Conservation (phyloP, 2,888 invertebrate genomes). For the Drosophila trichaetosa region DNA sequence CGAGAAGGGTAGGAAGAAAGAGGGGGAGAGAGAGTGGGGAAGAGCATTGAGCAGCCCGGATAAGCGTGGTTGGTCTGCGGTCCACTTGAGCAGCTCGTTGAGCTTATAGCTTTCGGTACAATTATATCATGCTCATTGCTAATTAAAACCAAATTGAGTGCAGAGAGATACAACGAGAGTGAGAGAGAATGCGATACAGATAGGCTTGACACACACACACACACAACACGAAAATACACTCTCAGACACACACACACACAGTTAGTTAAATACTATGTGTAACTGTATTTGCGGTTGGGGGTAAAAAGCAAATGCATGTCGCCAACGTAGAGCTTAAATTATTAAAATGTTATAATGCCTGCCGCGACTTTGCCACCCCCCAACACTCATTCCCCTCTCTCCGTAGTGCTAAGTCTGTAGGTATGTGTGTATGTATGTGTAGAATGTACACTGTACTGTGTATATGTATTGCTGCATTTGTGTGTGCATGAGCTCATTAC, state of each 20-base stretch:
- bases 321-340: conserved; percentile 59
- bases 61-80: conserved; percentile 29
- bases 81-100: conserved; percentile 67
- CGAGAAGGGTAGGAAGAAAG: not conserved
- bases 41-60: conserved; percentile 15
- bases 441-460: not conserved
- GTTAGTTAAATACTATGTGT: conserved; percentile 14
- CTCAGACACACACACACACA: not conserved
- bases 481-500: conserved; percentile 58
- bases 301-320: conserved; percentile 67
- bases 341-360: conserved; percentile 68
- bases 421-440: conserved; percentile 1
- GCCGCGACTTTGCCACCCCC: conserved; percentile 36
- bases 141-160: conserved; percentile 80
- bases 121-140: conserved; percentile 79
- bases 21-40: not conserved
- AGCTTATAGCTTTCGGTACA: conserved; percentile 73
- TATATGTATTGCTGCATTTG: not conserved
- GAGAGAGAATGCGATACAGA: not conserved
- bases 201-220: not conserved
- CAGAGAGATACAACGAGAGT: conserved; percentile 25
- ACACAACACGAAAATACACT: not conserved
- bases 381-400: not conserved
- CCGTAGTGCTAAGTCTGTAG: not conserved
- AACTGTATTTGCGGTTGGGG: conserved; percentile 41